Evolutionary conservation across 2,888 invertebrate species (phyloP).

Genomic region (Cosmopolites sordidus): DNA sequence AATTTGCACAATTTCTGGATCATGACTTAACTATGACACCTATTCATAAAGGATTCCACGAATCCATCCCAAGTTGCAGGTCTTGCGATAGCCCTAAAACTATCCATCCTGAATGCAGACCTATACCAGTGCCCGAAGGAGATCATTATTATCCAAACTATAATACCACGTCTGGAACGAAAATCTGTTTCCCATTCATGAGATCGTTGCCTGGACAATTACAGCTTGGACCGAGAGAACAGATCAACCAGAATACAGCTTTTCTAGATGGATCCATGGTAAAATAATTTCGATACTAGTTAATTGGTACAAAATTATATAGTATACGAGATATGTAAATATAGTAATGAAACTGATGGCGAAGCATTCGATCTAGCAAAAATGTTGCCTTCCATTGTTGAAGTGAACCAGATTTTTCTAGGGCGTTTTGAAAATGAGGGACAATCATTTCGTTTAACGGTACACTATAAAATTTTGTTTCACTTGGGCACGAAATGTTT

Average conservation of each 20-base stretch:
- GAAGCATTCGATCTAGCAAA: too few relatives aligned
- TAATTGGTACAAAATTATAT: background rate
- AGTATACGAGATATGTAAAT: too few relatives aligned
- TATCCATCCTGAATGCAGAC: constrained; percentile 91
- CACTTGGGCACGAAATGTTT: too few relatives aligned
- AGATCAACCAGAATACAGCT: constrained; percentile 90
- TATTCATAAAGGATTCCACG: constrained; percentile 83
- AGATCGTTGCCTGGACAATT: constrained; percentile 89
- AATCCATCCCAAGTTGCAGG: constrained; percentile 85
- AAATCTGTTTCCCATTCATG: constrained; percentile 91
- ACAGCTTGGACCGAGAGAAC: constrained; percentile 82
- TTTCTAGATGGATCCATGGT: constrained; percentile 75
- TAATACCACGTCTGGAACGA: constrained; percentile 76
- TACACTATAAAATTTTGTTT: too few relatives aligned
- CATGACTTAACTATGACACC: constrained; percentile 95
- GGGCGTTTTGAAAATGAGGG: too few relatives aligned
- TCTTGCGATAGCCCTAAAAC: constrained; percentile 80
- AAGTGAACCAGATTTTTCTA: too few relatives aligned
- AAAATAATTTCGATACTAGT: too few relatives aligned
- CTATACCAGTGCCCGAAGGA: constrained; percentile 82
- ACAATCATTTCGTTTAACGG: too few relatives aligned
- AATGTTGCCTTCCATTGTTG: too few relatives aligned
- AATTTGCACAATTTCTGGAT: constrained; percentile 90
- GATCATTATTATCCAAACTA: constrained; percentile 88
- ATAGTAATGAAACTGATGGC: too few relatives aligned